These are phyloP conservation scores for Patella pellucida DNA, from an alignment of 2,888 invertebrate species.

Conservation along the genomic window DNA sequence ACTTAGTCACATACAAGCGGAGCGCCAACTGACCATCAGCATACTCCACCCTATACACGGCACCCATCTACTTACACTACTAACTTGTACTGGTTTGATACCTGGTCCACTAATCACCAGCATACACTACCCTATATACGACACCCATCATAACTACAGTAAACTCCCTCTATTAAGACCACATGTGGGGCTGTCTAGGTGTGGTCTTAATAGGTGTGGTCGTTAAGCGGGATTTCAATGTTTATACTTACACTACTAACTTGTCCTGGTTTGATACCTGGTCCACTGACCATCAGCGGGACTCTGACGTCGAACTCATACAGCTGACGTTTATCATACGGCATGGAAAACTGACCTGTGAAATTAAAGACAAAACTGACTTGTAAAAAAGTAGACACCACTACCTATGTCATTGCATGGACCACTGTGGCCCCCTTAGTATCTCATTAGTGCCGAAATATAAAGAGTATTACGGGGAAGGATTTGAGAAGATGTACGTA, in stretches of 20 bases:
- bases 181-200: too few relatives aligned
- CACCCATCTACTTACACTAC: constrained; percentile 30
- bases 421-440: too few relatives aligned
- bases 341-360: constrained; percentile 86
- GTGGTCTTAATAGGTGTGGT: too few relatives aligned
- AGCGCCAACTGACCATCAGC: constrained; percentile 81
- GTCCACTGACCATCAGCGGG: constrained; percentile 86
- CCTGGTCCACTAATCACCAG: constrained; percentile 82
- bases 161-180: too few relatives aligned
- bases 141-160: background rate
- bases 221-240: too few relatives aligned
- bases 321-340: constrained; percentile 88
- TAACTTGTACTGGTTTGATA: constrained; percentile 49
- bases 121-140: constrained; percentile 63
- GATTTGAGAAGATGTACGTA: too few relatives aligned
- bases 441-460: too few relatives aligned
- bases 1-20: too few relatives aligned
- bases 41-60: constrained; percentile 63
- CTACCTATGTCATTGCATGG: too few relatives aligned
- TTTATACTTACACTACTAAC: constrained; percentile 38
- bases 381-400: constrained; percentile 70
- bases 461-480: too few relatives aligned
- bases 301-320: constrained; percentile 89
- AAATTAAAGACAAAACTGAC: constrained; percentile 78
- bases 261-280: constrained; percentile 71